Evolutionary conservation across 1,140 invertebrate species (phyloP), one percentile per base, ranked within the genome.

Genomic region (Campodea augens): DNA sequence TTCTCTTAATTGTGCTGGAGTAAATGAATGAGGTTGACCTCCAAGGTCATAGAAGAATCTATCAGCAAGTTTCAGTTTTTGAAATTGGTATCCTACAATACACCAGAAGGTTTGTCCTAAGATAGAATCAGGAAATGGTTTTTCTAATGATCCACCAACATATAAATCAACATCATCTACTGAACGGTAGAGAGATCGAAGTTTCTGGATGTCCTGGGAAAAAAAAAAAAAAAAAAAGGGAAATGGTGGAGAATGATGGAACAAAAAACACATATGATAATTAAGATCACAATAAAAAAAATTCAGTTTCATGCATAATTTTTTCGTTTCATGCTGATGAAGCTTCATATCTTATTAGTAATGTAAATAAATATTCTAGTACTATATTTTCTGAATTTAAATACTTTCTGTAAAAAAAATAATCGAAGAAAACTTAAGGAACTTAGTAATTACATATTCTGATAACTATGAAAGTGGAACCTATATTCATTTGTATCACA

Each of bases 91-190:
- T 0, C 57, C 60, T 18, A 78, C 61, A 25, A 77, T 69, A 51
- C 72, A 75, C 13, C 64, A 59, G 51, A 74, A 74, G 5, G 73
- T 75, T 12, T 71, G 73, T 1, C 75, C 75, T 19, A 72, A 57
- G 3, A 72, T 46, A 3, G 66, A 69, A 3, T 63, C 70, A 15
- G 57, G 52, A 3, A 68, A 52, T 5, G 61, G 58, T 5, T 51
- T 55, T 53, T 75, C 74, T 54, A 51, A 12, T 60, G 58, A 39
- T 66, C 63, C 68, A 4, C 66, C 69, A 24, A 69, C 59, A 51
- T 67, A 72, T 5, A 74, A 54, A 54, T 76, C 74, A 20, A 74
- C 63, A 51, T 76, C 73, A 41, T 71, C 62, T 23, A 65, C 62
- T 27, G 49, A 54, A 1, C 41, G 50, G 48, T 62, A 62, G 5